A percentile compares a stretch with the other conserved stretches of the same genome.
These are phyloP conservation scores for Eptesicus fuscus DNA, from an alignment of 2,113 vertebrate genomes.

Conservation along the genomic window DNA sequence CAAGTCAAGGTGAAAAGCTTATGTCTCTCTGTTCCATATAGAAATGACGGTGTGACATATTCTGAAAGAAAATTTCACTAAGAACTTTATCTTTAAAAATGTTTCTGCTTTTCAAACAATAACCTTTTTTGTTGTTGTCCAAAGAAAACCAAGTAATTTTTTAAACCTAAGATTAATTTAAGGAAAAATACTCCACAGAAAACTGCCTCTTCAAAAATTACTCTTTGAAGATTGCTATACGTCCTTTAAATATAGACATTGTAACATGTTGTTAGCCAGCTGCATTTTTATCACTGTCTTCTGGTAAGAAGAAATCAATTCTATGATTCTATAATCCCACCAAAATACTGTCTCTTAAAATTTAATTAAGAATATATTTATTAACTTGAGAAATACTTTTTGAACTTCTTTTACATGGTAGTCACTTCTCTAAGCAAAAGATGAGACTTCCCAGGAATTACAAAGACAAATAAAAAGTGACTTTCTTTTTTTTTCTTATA, in stretches of 20 bases:
- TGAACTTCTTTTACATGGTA: background rate
- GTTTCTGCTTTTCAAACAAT: background rate
- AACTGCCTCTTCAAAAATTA: background rate
- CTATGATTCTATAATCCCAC: background rate
- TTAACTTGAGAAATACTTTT: background rate
- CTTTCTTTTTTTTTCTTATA: background rate
- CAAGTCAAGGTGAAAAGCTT: background rate
- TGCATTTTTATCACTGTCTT: background rate
- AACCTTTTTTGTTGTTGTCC: background rate
- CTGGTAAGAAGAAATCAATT: background rate
- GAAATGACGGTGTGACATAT: background rate
- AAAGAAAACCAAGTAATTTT: background rate
- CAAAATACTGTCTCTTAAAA: background rate
- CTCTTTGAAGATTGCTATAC: background rate
- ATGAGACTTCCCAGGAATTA: background rate
- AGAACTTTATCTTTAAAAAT: background rate
- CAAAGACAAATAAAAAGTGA: background rate
- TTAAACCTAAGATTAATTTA: background rate
- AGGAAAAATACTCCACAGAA: background rate
- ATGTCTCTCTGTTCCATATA: background rate
- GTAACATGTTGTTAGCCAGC: background rate
- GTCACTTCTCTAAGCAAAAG: background rate
- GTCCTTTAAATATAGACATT: background rate
- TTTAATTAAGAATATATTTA: background rate
- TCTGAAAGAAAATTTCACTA: background rate